These are phyloP conservation scores for Pyralis farinalis DNA, from an alignment of 2,888 invertebrate species.

Conservation along the genomic window DNA sequence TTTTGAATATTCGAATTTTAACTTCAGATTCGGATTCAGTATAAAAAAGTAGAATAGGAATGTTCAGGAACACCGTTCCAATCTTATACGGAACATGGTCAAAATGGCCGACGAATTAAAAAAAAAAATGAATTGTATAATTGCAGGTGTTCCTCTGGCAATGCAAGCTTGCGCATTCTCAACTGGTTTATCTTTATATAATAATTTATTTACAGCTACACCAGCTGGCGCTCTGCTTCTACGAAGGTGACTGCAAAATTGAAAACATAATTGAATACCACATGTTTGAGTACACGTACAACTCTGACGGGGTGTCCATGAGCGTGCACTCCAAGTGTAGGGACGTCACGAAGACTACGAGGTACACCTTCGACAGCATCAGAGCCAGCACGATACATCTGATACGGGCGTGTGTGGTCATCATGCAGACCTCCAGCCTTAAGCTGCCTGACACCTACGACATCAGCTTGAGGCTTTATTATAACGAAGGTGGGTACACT, in stretches of 20 bases:
- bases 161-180: too few species aligned
- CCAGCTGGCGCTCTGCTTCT: slow-evolving; percentile 60
- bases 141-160: too few species aligned
- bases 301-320: slow-evolving; percentile 39
- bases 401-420: slow-evolving; percentile 42
- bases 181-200: too few species aligned
- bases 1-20: too few species aligned
- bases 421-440: slow-evolving; percentile 33
- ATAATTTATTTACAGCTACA: slow-evolving; percentile 48
- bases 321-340: slow-evolving; percentile 37
- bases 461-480: slow-evolving; percentile 56
- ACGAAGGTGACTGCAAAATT: slow-evolving; percentile 45
- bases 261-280: slow-evolving; percentile 61
- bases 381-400: slow-evolving; percentile 37
- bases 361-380: slow-evolving; percentile 45
- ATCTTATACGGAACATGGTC: too few species aligned
- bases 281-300: slow-evolving; percentile 56
- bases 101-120: too few species aligned
- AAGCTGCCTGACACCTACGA: slow-evolving; percentile 36
- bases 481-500: slow-evolving; percentile 52
- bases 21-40: too few species aligned
- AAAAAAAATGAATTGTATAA: too few species aligned
- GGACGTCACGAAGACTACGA: slow-evolving; percentile 21
- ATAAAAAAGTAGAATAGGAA: too few species aligned
- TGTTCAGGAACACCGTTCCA: too few species aligned